These are phyloP conservation scores for Poecilus cupreus DNA, from an alignment of 2,888 invertebrate genomes.

Conservation along the genomic window DNA sequence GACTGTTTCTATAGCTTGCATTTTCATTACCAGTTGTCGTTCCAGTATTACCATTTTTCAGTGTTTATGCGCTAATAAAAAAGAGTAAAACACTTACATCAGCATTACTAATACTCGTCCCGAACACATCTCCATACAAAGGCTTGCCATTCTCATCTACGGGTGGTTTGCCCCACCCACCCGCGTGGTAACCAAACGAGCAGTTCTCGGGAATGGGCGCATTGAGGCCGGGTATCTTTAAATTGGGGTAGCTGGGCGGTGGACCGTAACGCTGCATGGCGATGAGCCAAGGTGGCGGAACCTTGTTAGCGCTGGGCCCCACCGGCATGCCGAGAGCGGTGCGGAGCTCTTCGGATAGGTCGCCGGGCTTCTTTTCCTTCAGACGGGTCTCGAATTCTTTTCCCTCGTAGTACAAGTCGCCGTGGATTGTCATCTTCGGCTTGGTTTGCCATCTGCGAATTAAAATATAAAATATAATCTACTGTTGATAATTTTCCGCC, in stretches of 20 bases:
- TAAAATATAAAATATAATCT: background rate
- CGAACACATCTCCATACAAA: constrained; percentile 98
- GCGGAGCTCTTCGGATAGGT: constrained; percentile 94
- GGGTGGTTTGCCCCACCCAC: constrained; percentile 99
- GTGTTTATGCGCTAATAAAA: too few species aligned
- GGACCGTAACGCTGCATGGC: constrained; percentile 99
- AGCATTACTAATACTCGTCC: constrained; percentile 83
- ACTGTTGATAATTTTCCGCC: too few species aligned
- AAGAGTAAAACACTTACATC: constrained; percentile 72
- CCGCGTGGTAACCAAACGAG: constrained; percentile 99
- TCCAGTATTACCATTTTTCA: too few species aligned
- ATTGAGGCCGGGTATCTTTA: constrained; percentile 98
- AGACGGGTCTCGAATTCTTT: constrained; percentile 98
- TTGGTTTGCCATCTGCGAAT: constrained; percentile 95
- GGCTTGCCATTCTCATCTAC: constrained; percentile 99
- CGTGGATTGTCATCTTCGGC: constrained; percentile 98
- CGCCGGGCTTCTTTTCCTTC: constrained; percentile 99
- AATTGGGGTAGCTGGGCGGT: constrained; percentile 98
- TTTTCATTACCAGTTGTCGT: too few species aligned
- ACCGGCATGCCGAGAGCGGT: constrained; percentile 99
- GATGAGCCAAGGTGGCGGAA: constrained; percentile 96
- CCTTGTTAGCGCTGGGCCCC: constrained; percentile 93
- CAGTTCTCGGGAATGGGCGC: constrained; percentile 98
- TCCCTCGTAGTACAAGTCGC: constrained; percentile 98
- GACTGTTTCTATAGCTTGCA: too few species aligned